Percentiles rank a stretch among this genome's conserved stretches.
These are phyloP conservation scores for Megalops cyprinoides DNA, from an alignment of 2,797 vertebrate genomes.

Conservation along the genomic window DNA sequence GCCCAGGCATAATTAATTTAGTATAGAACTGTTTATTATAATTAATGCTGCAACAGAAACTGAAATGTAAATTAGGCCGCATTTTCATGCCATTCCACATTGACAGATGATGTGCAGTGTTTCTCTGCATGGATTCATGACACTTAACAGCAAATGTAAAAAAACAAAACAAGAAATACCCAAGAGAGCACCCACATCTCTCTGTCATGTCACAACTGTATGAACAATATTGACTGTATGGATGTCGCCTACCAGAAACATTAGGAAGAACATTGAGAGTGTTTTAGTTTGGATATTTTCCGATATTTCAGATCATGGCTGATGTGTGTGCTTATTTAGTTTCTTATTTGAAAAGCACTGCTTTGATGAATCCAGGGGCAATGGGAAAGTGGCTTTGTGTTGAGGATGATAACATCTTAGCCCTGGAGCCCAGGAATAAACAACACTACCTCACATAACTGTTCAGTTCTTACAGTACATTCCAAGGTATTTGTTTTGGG, in stretches of 20 bases:
- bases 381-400: slow-evolving; percentile 22
- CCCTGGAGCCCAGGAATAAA: slow-evolving; percentile 3
- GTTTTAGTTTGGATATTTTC: not conserved
- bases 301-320: too few species aligned
- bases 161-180: not conserved
- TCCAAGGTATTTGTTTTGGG: not conserved
- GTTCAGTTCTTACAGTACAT: not conserved
- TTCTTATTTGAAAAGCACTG: not conserved
- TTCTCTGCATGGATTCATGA: slow-evolving; percentile 32
- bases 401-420: not conserved
- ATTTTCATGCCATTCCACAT: slow-evolving; percentile 27
- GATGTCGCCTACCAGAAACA: too few species aligned
- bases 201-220: not conserved
- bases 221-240: not conserved
- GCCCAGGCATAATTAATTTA: slow-evolving; percentile 60
- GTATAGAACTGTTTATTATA: slow-evolving; percentile 51
- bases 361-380: not conserved
- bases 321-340: not conserved
- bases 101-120: slow-evolving; percentile 32
- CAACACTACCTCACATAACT: not conserved
- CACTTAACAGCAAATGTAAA: not conserved
- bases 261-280: not conserved
- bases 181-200: not conserved
- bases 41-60: slow-evolving; percentile 35
- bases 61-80: slow-evolving; percentile 35